These are phyloP conservation scores for Trimorus sp. DNA, from an alignment of 2,888 invertebrate genomes.

Conservation along the genomic window DNA sequence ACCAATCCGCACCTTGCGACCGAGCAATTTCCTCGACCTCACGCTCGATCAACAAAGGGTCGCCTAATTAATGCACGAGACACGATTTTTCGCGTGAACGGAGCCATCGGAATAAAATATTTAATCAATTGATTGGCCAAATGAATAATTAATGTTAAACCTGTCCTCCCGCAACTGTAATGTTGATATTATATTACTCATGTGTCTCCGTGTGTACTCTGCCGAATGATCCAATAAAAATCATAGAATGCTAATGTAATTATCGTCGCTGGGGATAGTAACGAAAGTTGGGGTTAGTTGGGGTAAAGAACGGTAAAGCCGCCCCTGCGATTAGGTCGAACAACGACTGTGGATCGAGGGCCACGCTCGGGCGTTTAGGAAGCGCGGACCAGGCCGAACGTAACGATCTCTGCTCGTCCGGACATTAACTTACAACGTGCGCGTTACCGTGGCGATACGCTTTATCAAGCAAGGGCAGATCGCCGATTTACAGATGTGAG, in stretches of 20 bases:
- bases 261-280: constrained; percentile 77
- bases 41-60: not conserved
- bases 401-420: constrained; percentile 47
- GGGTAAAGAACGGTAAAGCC: constrained; percentile 69
- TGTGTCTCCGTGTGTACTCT: constrained; percentile 54
- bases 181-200: constrained; percentile 55
- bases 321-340: constrained; percentile 79
- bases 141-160: constrained; percentile 59
- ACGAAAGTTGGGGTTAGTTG: constrained; percentile 73
- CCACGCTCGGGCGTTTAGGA: constrained; percentile 45
- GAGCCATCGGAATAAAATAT: constrained; percentile 37
- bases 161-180: constrained; percentile 32
- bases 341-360: constrained; percentile 75
- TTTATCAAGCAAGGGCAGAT: constrained; percentile 10
- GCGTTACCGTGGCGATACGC: constrained; percentile 23
- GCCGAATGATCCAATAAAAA: constrained; percentile 77
- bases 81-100: constrained; percentile 10
- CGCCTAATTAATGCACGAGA: not conserved
- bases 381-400: constrained; percentile 37
- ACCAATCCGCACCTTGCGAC: too few relatives aligned
- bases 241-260: constrained; percentile 81
- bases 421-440: constrained; percentile 56
- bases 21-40: too few relatives aligned
- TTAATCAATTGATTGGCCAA: constrained; percentile 45
- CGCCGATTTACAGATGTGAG: constrained; percentile 23